phyloP scores from a whole-genome alignment of 1,140 invertebrate genomes.

The Pseudomyrmex pallidus region DNA sequence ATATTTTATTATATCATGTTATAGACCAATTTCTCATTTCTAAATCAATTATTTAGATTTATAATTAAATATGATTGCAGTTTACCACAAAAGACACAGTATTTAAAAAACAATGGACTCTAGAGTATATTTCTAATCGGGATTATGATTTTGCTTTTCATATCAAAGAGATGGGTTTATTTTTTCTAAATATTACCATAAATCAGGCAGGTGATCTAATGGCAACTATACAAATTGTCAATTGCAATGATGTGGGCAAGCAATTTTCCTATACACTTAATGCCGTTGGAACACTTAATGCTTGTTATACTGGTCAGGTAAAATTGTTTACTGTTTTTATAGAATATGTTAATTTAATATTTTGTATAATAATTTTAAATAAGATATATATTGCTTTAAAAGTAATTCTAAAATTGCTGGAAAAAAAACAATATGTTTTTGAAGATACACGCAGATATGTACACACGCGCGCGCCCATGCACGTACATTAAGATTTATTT shows the following conservation, averaged over 20 bases:
- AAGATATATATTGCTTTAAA: background rate
- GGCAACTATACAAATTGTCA: slow-evolving; percentile 72
- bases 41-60: background rate
- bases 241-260: slow-evolving; percentile 61
- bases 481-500: background rate
- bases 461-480: too few species aligned
- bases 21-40: background rate
- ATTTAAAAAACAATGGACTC: slow-evolving; percentile 55
- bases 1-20: background rate
- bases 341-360: background rate
- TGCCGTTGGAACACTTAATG: slow-evolving; percentile 31
- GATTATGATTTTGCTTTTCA: slow-evolving; percentile 68
- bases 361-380: background rate
- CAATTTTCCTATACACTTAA: slow-evolving; percentile 72
- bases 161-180: slow-evolving; percentile 74
- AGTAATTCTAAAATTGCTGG: background rate
- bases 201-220: slow-evolving; percentile 60
- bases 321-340: background rate
- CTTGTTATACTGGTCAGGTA: slow-evolving; percentile 18
- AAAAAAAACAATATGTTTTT: too few species aligned
- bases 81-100: slow-evolving; percentile 4
- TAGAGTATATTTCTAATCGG: slow-evolving; percentile 49
- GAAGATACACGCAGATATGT: too few species aligned
- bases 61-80: slow-evolving; percentile 21
- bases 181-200: slow-evolving; percentile 73